phyloP scores from a whole-genome alignment of 92 coral and sea anemone genomes.

The Desmophyllum pertusum region DNA sequence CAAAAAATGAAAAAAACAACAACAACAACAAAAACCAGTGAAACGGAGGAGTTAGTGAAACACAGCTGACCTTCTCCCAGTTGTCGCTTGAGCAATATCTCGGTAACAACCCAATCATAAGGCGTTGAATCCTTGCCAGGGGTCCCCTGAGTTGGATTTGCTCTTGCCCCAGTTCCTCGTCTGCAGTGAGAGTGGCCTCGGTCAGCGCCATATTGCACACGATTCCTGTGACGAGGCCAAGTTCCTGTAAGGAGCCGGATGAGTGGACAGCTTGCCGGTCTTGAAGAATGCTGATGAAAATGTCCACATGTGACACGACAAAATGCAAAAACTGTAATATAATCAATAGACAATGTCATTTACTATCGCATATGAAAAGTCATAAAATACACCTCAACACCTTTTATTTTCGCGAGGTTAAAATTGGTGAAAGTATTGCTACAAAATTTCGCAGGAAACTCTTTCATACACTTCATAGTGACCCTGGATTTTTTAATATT shows the following conservation, averaged over 20 bases:
- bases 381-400: background rate
- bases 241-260: constrained; percentile 88
- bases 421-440: too few species aligned
- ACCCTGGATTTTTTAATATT: too few species aligned
- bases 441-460: too few species aligned
- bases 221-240: constrained; percentile 91
- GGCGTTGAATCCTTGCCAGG: constrained; percentile 90
- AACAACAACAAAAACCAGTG: too few species aligned
- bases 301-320: constrained; percentile 91
- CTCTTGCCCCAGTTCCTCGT: constrained; percentile 82
- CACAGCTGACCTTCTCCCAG: constrained; percentile 86
- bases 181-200: constrained; percentile 69
- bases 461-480: too few species aligned
- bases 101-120: constrained; percentile 90
- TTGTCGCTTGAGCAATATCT: constrained; percentile 86
- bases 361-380: background rate
- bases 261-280: constrained; percentile 78
- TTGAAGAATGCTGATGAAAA: constrained; percentile 90
- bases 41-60: background rate
- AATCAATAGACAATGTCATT: background rate
- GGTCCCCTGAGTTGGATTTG: constrained; percentile 88
- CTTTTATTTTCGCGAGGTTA: background rate
- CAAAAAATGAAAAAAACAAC: too few species aligned
- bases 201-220: constrained; percentile 91
- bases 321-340: constrained; percentile 84